Evolutionary conservation across 2,888 invertebrate genomes (phyloP), one percentile per base, ranked within the genome.

Genomic region (Drymonia ruficornis): DNA sequence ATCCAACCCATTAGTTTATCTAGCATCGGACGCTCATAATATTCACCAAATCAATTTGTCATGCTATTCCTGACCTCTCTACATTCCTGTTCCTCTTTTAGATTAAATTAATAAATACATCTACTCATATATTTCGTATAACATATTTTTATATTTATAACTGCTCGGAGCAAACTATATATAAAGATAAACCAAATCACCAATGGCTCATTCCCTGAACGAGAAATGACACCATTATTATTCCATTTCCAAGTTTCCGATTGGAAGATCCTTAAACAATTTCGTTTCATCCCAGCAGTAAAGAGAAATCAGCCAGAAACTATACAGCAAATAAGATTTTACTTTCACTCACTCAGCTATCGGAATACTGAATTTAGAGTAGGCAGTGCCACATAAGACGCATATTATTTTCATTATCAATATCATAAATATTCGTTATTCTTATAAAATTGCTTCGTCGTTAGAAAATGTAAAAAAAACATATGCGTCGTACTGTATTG

Each of bases 381-480:
- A 29, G 9, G 34, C 1, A 42, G 28, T 42, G 4, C 9, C 54
- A 13, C 13, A 29, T 13, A 19, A 50, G 46, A 13, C 42, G 34
- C 43, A 47, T 47, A 50, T 49, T 34, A 47, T 16, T 38, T 45
- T 53, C 38, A 50, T 53, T 50, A 49, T 44, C 13, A 19, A 19
- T 43, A 49, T 5, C 16, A 16, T 16, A 16, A 40, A 40, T 40
- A 40, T 40, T 40, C 40, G 1, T 16, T 16, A 16, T 16, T 16
- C 11, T 38, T 1, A 16, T 9, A 40, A 16, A 7, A 40, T 40
- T 16, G 8, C 40, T n/a, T 7, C 1, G 6, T 38, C n/a, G n/a
- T n/a, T n/a, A n/a, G n/a, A n/a, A n/a, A n/a, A n/a, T n/a, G n/a
- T n/a, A n/a, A n/a, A n/a, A 15, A n/a, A 38, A 38, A 15, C 15